These are phyloP conservation scores for Diadumene lineata DNA, from an alignment of 92 coral and sea anemone species.

Conservation along the genomic window DNA sequence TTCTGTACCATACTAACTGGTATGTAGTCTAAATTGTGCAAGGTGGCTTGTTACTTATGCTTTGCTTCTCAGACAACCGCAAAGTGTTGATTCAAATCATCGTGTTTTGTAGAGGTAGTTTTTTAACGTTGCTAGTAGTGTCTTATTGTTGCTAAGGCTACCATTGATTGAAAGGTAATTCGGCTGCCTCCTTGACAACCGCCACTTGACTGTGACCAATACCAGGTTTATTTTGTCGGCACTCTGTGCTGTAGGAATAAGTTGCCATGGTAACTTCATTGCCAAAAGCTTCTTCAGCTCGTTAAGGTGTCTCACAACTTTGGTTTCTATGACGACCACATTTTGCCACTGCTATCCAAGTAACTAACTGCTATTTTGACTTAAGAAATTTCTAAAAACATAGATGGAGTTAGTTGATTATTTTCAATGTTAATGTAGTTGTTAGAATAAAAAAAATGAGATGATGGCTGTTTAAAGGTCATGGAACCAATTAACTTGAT, in stretches of 20 bases:
- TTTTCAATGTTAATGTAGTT: slow-evolving; percentile 35
- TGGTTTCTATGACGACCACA: neutral
- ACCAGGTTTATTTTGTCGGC: too few relatives aligned
- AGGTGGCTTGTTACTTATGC: too few relatives aligned
- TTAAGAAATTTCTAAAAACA: slow-evolving; percentile 5
- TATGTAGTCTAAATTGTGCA: too few relatives aligned
- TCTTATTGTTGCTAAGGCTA: too few relatives aligned
- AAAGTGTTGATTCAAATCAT: too few relatives aligned
- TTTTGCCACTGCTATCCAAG: neutral
- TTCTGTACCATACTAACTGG: neutral
- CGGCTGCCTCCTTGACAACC: too few relatives aligned
- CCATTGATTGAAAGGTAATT: too few relatives aligned
- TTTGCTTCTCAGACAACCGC: too few relatives aligned
- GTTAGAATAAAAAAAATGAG: slow-evolving; percentile 17
- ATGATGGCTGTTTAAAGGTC: slow-evolving; percentile 8
- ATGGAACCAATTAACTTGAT: slow-evolving; percentile 19
- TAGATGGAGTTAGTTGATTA: slow-evolving; percentile 35
- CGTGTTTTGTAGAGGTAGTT: too few relatives aligned
- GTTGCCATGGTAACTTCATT: neutral
- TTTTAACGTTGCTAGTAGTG: too few relatives aligned
- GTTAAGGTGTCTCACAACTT: slow-evolving; percentile 5
- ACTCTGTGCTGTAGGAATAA: too few relatives aligned
- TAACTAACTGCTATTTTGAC: slow-evolving; percentile 19
- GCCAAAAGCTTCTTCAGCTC: neutral
- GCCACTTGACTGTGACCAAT: too few relatives aligned